Percentiles rank a stretch among this genome's conserved stretches.
Conservation (phyloP, 1,140 invertebrate species). For the Elymnias hypermnestra region DNA sequence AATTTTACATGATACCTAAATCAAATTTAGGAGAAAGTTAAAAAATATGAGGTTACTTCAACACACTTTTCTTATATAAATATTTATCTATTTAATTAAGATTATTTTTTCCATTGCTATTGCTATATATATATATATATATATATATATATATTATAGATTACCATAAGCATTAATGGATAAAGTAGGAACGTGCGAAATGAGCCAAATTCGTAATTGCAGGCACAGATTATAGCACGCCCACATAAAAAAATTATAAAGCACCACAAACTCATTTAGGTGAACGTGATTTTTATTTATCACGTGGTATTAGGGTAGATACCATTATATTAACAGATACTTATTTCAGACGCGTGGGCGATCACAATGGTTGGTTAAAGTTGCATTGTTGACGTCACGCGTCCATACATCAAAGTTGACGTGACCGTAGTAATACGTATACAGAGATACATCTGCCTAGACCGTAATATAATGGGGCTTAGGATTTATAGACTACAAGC, state of each 20-base stretch:
- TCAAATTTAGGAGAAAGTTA: too few relatives aligned
- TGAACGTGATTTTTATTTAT: conserved; percentile 40
- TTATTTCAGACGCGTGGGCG: conserved; percentile 12
- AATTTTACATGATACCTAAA: too few relatives aligned
- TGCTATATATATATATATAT: too few relatives aligned
- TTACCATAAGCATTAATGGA: too few relatives aligned
- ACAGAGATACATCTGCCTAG: conserved; percentile 36
- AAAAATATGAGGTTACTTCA: too few relatives aligned
- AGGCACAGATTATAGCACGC: neutral
- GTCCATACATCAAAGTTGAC: conserved; percentile 38
- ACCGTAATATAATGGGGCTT: conserved; percentile 3
- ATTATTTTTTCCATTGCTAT: neutral
- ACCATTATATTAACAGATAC: conserved; percentile 29
- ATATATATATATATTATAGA: too few relatives aligned
- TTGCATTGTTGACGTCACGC: conserved; percentile 58
- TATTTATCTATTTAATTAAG: neutral
- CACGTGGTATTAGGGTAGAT: conserved; percentile 38
- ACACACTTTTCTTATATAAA: too few relatives aligned
- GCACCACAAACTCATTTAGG: conserved; percentile 4
- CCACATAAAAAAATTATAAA: neutral
- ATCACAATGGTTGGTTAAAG: conserved; percentile 29
- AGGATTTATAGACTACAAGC: too few relatives aligned
- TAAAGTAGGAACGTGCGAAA: too few relatives aligned
- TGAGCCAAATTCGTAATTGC: too few relatives aligned
- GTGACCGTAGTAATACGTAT: conserved; percentile 33